Evolutionary conservation across 2,113 vertebrate species (phyloP).

Genomic region (Isichthys henryi): DNA sequence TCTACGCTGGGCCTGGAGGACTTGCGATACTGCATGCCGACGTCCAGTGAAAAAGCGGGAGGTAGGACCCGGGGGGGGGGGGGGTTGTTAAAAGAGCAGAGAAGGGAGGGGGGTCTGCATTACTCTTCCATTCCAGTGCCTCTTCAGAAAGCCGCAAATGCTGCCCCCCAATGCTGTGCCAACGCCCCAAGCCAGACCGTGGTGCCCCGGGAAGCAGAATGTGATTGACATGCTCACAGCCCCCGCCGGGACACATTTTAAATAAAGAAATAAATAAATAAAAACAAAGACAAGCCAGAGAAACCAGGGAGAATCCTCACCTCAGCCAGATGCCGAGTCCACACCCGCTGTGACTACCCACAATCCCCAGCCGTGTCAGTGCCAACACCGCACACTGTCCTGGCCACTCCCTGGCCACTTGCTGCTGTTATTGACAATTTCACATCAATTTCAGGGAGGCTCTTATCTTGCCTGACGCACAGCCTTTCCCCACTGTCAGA

Average conservation of each 20-base stretch:
- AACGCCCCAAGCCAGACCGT: slow-evolving; percentile 10
- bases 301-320: neutral
- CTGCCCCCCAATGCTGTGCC: slow-evolving; percentile 11
- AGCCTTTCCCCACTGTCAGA: slow-evolving; percentile 65
- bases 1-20: neutral
- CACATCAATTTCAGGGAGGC: slow-evolving; percentile 55
- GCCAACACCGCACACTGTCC: neutral
- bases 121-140: slow-evolving; percentile 22
- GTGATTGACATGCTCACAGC: slow-evolving; percentile 33
- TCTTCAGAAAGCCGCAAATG: slow-evolving; percentile 19
- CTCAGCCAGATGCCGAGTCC: slow-evolving; percentile 8
- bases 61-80: neutral
- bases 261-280: slow-evolving; percentile 10
- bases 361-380: neutral
- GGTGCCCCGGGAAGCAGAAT: slow-evolving; percentile 21
- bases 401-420: slow-evolving; percentile 28
- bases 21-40: neutral
- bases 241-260: neutral
- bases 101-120: slow-evolving; percentile 8
- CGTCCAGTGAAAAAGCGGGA: neutral
- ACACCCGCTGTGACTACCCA: neutral
- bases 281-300: neutral
- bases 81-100: neutral
- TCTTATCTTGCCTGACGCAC: slow-evolving; percentile 58
- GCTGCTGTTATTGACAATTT: slow-evolving; percentile 53